phyloP scores from a whole-genome alignment of 2,888 invertebrate genomes.

The Diabrotica balteata region DNA sequence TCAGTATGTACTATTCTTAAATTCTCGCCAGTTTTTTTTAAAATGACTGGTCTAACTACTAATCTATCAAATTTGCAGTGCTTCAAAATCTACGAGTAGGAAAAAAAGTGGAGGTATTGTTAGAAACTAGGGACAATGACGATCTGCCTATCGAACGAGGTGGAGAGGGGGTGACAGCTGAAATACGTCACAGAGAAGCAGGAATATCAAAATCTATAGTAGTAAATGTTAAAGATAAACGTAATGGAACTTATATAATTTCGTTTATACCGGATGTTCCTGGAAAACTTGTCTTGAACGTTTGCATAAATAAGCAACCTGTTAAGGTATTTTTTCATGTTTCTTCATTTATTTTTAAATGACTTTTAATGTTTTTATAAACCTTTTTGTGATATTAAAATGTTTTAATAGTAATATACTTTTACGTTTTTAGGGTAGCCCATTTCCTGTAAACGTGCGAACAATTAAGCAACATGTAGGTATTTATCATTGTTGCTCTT shows the following conservation, averaged over 20 bases:
- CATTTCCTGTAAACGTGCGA: conserved; percentile 71
- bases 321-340: conserved; percentile 64
- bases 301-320: conserved; percentile 70
- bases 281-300: conserved; percentile 68
- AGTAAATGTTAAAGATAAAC: conserved; percentile 66
- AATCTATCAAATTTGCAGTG: conserved; percentile 2
- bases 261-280: conserved; percentile 69
- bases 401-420: too few species aligned
- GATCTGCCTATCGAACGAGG: conserved; percentile 72
- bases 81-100: conserved; percentile 70
- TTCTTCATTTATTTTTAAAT: too few species aligned
- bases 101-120: conserved; percentile 65
- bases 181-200: conserved; percentile 65
- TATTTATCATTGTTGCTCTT: conserved; percentile 80
- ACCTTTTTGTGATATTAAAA: neutral
- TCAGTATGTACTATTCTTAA: too few species aligned
- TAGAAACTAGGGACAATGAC: conserved; percentile 70
- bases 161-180: conserved; percentile 68
- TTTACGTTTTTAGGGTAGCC: conserved; percentile 67
- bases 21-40: too few species aligned
- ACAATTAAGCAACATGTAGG: conserved; percentile 72
- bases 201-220: conserved; percentile 55
- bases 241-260: conserved; percentile 71
- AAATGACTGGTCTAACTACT: too few species aligned
- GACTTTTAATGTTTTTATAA: too few species aligned